These are phyloP conservation scores for Rhopalosiphum nymphaeae DNA, from an alignment of 2,888 invertebrate species.

Conservation along the genomic window DNA sequence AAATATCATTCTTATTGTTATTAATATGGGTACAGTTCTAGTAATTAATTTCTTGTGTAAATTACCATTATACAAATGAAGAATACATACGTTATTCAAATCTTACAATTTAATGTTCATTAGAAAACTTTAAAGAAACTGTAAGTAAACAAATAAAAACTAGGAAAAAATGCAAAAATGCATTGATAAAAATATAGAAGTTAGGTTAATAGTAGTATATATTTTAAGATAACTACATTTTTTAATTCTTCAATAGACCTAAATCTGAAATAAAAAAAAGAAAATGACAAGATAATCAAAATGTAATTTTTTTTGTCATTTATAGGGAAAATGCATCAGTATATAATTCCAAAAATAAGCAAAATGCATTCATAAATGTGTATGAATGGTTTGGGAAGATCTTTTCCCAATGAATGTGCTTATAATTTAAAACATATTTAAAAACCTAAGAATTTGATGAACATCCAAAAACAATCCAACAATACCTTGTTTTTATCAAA, in stretches of 20 bases:
- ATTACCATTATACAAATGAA: not conserved
- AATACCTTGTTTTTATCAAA: not conserved
- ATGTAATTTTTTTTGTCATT: not conserved
- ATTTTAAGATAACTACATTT: not conserved
- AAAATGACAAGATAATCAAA: not conserved
- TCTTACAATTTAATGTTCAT: no score
- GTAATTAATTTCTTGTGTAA: not conserved
- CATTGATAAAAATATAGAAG: not conserved
- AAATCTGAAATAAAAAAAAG: not conserved
- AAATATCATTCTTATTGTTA: not conserved
- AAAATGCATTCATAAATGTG: not conserved
- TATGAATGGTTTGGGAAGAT: not conserved
- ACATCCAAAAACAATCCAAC: not conserved
- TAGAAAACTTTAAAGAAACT: no score
- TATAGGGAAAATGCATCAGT: not conserved
- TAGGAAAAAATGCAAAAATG: not conserved
- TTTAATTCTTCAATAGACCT: no score
- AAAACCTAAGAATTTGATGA: not conserved
- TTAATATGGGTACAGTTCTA: not conserved
- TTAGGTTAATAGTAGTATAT: not conserved
- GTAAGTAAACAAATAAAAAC: not conserved
- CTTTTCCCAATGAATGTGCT: not conserved
- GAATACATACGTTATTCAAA: not conserved
- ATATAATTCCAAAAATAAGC: not conserved
- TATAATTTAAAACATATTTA: not conserved